phyloP scores from a whole-genome alignment of 1,140 invertebrate species.

The Drosophila malerkotliana region DNA sequence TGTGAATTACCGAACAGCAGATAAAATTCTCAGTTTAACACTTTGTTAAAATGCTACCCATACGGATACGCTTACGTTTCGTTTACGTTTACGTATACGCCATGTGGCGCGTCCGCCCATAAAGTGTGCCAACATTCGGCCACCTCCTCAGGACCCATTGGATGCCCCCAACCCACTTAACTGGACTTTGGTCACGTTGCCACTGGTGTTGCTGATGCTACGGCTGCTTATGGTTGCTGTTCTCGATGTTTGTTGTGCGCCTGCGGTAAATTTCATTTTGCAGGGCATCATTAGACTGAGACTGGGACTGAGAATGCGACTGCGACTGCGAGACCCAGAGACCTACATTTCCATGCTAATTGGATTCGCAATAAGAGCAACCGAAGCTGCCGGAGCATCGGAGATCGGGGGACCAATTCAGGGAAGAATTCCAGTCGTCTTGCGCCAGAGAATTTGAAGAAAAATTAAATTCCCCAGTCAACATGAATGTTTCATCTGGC shows the following conservation, averaged over 20 bases:
- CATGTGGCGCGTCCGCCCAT: conserved; percentile 65
- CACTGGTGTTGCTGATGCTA: conserved; percentile 9
- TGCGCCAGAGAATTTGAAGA: conserved; percentile 33
- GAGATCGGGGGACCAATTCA: conserved; percentile 39
- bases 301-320: neutral
- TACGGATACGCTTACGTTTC: conserved; percentile 45
- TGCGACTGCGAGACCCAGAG: conserved; percentile 40
- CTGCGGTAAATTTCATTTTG: conserved; percentile 68
- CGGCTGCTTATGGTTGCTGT: conserved; percentile 22
- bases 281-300: conserved; percentile 56
- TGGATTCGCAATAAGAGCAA: conserved; percentile 63
- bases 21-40: conserved; percentile 83
- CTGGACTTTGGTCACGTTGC: conserved; percentile 51
- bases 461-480: conserved; percentile 49
- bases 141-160: conserved; percentile 4
- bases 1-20: conserved; percentile 77
- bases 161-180: conserved; percentile 30
- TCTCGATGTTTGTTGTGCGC: conserved; percentile 17
- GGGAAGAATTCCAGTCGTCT: conserved; percentile 28
- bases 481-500: conserved; percentile 42
- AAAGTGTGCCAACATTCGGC: conserved; percentile 69
- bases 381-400: neutral
- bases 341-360: conserved; percentile 73
- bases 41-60: conserved; percentile 78
- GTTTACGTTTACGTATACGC: conserved; percentile 49